Conservation (phyloP, 2,888 invertebrate genomes). For the Agrilus biguttatus region DNA sequence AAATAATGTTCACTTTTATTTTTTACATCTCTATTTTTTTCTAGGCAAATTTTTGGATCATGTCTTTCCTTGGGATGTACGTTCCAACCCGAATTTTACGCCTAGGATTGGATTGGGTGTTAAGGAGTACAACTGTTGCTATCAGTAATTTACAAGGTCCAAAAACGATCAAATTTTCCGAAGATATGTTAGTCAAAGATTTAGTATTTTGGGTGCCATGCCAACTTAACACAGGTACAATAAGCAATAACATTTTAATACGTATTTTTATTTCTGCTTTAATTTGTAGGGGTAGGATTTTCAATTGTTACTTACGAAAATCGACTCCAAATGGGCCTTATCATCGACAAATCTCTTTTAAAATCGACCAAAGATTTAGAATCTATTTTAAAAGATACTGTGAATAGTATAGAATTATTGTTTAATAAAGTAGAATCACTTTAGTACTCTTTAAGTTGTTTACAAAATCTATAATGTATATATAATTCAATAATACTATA, state of each 20-base stretch:
- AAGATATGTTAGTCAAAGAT: constrained; percentile 29
- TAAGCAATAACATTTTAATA: not conserved
- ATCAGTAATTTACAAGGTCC: constrained; percentile 41
- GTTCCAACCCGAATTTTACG: not conserved
- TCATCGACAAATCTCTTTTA: constrained; percentile 31
- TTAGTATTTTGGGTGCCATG: constrained; percentile 40
- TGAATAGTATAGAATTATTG: no score
- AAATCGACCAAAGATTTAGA: constrained; percentile 24
- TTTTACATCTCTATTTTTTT: not conserved
- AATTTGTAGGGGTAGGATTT: constrained; percentile 31
- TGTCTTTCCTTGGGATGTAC: not conserved
- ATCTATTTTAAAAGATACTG: no score
- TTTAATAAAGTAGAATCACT: no score
- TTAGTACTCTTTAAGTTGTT: no score
- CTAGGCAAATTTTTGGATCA: constrained; percentile 1
- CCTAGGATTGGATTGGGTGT: constrained; percentile 27
- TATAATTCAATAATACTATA: no score
- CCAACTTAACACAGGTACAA: constrained; percentile 33
- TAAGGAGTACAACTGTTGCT: constrained; percentile 32
- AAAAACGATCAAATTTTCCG: constrained; percentile 26
- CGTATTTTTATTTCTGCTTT: not conserved
- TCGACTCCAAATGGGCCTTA: constrained; percentile 32
- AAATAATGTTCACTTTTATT: no score
- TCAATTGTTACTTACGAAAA: constrained; percentile 36
- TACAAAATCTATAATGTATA: no score